Evolutionary conservation across 1,140 invertebrate species (phyloP), one percentile per base, ranked within the genome.

Genomic region (Drosophila prosaltans): DNA sequence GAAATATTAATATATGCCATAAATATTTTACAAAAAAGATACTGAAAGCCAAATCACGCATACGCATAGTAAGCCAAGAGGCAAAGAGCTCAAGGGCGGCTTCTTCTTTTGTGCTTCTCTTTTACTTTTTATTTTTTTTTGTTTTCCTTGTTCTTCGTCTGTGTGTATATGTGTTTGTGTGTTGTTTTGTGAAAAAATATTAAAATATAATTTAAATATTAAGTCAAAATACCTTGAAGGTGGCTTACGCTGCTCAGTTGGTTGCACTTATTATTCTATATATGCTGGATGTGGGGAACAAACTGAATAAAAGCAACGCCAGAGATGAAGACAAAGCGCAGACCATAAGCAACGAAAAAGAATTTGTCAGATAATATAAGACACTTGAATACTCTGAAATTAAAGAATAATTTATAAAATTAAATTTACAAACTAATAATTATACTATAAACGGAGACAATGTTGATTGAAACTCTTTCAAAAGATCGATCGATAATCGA

Each of bases 141-240:
- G 21, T 26, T 51, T 10, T 51, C 1, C 8, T 43, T 16, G 21
- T 51, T 51, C n/a, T 5, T 16, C 16, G 16, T 16, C 16, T 16
- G 16, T 51, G n/a, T 11, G 45, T 51, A 51, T 51, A 21, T 24
- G 30, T 39, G 63, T 65, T 55, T 65, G 61, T 63, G 41, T 63
- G 32, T 65, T 71, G 55, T 48, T 65, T 60, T 60, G 21, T 6
- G 48, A 64, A 55, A 36, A 59, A 73, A 63, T 64, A 64, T 69
- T 39, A 68, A 73, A 69, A 73, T 73, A 69, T 64, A 59, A 73
- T 69, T 69, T 73, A 51, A 73, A 69, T 69, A 61, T 72, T 72
- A 67, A 67, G 57, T 48, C 58, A 67, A 66, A 72, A 58, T 58
- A 65, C 62, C 61, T 62, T 55, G 65, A 43, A 64, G 68, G 36